Evolutionary conservation across 2,888 invertebrate species (phyloP).

Genomic region (Eupithecia inturbata): DNA sequence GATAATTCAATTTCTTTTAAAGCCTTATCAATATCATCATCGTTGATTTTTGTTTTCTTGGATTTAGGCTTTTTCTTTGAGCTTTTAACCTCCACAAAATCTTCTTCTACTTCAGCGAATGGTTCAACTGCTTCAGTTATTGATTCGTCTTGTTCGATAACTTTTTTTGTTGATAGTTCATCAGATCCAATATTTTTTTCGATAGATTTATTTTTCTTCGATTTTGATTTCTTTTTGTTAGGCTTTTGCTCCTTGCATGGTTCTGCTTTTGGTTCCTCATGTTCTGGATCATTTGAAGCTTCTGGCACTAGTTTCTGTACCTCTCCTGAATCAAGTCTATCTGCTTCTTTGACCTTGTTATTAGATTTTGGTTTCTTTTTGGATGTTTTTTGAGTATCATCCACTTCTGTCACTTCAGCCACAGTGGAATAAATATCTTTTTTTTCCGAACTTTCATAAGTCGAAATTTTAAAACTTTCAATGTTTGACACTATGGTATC

Average conservation of each 20-base stretch:
- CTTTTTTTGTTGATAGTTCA: slow-evolving; percentile 15
- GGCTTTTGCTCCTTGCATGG: slow-evolving; percentile 39
- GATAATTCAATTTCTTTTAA: slow-evolving; percentile 60
- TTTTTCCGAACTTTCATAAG: background rate
- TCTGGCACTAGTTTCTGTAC: background rate
- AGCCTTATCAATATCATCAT: slow-evolving; percentile 65
- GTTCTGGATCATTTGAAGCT: background rate
- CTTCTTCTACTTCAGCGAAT: slow-evolving; percentile 24
- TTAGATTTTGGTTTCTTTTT: slow-evolving; percentile 2
- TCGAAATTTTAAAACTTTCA: background rate
- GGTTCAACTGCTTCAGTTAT: slow-evolving; percentile 17
- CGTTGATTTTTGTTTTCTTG: slow-evolving; percentile 59
- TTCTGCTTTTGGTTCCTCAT: background rate
- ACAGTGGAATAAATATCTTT: background rate
- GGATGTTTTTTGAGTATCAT: background rate
- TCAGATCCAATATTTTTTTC: slow-evolving; percentile 22
- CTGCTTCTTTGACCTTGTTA: background rate
- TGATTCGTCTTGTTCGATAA: slow-evolving; percentile 25
- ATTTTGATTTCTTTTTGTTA: slow-evolving; percentile 52
- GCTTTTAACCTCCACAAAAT: slow-evolving; percentile 51
- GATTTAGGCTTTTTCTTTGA: slow-evolving; percentile 65
- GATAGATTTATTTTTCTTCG: slow-evolving; percentile 33
- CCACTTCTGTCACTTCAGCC: background rate
- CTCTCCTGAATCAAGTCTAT: background rate
- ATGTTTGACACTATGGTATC: background rate